These are phyloP conservation scores for Hartigia nigra DNA, from an alignment of 2,888 invertebrate species.

Conservation along the genomic window DNA sequence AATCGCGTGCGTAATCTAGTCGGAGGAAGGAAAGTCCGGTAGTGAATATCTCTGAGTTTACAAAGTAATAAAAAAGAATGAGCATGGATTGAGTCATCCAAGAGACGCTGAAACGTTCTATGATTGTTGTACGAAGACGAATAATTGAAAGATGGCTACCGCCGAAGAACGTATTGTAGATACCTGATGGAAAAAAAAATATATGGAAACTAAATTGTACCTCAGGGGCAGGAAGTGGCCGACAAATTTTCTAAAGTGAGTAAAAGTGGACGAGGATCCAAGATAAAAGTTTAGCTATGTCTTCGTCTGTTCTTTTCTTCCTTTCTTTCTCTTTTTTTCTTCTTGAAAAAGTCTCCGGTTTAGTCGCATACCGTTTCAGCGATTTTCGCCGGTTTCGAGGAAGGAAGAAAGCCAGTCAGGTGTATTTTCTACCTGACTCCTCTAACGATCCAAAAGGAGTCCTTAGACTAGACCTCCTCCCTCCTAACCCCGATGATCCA, in stretches of 20 bases:
- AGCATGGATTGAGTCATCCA: neutral
- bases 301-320: neutral
- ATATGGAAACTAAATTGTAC: neutral
- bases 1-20: neutral
- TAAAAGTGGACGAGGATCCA: neutral
- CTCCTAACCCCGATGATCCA: neutral
- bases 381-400: slow-evolving; percentile 6
- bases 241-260: neutral
- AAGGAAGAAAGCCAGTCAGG: slow-evolving; percentile 5
- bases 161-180: neutral
- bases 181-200: neutral
- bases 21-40: neutral
- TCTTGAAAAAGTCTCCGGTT: neutral
- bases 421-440: slow-evolving; percentile 7
- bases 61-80: neutral
- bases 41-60: neutral
- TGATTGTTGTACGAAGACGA: neutral
- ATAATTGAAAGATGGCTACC: neutral
- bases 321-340: neutral
- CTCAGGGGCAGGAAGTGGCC: neutral
- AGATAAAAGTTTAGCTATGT: neutral
- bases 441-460: neutral
- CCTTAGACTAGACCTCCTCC: neutral
- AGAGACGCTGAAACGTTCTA: neutral
- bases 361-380: neutral